Evolutionary conservation across 2,113 vertebrate genomes (phyloP).

Genomic region (Cephalopterus ornatus): DNA sequence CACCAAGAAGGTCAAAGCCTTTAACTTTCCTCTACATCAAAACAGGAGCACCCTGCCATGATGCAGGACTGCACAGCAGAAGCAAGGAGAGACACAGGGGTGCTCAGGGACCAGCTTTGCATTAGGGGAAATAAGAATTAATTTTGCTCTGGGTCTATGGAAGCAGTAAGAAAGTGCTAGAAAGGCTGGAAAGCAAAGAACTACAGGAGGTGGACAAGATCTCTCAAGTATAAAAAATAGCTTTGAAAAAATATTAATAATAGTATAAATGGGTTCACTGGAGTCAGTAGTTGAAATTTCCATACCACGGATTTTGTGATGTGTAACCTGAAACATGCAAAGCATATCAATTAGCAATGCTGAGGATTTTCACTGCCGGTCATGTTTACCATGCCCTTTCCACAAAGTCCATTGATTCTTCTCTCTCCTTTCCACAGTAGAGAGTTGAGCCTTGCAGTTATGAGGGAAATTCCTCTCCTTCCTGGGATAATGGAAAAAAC

Average conservation of each 20-base stretch:
- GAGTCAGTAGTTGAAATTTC: background rate
- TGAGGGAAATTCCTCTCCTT: background rate
- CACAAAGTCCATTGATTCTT: fast-evolving
- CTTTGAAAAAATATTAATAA: background rate
- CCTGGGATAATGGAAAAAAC: background rate
- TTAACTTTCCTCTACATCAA: background rate
- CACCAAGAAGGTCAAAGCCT: background rate
- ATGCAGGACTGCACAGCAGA: background rate
- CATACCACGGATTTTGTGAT: background rate
- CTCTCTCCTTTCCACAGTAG: background rate
- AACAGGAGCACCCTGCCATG: fast-evolving
- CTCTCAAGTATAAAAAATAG: background rate
- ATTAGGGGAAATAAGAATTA: background rate
- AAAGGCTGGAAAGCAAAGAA: background rate
- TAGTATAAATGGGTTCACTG: background rate
- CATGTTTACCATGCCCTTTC: background rate
- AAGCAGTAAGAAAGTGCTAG: background rate
- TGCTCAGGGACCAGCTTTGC: background rate
- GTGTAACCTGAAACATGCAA: background rate
- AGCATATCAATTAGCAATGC: fast-evolving
- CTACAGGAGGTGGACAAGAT: background rate
- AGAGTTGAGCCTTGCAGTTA: background rate
- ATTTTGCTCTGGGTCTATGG: background rate
- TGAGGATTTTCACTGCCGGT: background rate
- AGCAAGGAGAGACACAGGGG: background rate